Percentiles rank a stretch among this genome's conserved stretches.
Conservation (phyloP, 2,797 vertebrate genomes). For the Sciurus vulgaris region DNA sequence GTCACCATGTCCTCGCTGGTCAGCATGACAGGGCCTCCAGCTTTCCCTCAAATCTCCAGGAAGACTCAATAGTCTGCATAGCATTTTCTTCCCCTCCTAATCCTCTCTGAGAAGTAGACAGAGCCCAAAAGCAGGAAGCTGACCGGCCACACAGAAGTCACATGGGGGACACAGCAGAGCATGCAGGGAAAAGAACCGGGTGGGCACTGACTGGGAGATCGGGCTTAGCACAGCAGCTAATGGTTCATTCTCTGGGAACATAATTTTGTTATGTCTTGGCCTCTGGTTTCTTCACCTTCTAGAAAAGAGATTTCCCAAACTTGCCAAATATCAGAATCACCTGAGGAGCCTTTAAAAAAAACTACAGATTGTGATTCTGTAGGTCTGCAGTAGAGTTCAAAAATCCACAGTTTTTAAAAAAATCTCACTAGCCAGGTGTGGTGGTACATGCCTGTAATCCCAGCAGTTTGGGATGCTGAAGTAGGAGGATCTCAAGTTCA, state of each 20-base stretch:
- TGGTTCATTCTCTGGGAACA: too few species aligned
- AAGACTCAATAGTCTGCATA: neutral
- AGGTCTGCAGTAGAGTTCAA: neutral
- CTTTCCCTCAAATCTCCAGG: neutral
- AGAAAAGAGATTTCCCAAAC: neutral
- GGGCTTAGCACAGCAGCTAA: neutral
- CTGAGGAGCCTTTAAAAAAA: neutral
- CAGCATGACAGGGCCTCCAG: neutral
- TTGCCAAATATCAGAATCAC: neutral
- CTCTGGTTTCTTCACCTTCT: neutral
- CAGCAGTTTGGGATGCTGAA: too few species aligned
- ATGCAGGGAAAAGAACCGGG: fast-evolving
- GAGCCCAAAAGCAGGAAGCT: neutral
- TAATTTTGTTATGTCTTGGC: too few species aligned
- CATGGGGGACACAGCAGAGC: fast-evolving
- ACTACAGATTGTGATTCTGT: neutral
- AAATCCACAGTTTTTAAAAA: neutral
- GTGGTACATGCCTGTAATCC: too few species aligned
- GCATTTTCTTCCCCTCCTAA: neutral
- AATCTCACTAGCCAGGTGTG: too few species aligned
- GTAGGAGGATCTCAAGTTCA: too few species aligned
- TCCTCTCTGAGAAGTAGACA: neutral
- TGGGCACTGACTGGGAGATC: too few species aligned
- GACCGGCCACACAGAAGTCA: neutral
- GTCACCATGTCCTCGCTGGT: neutral